Base-by-base conservation (phyloP, 2,797 vertebrate genomes). In the Tadarida brasiliensis region DNA sequence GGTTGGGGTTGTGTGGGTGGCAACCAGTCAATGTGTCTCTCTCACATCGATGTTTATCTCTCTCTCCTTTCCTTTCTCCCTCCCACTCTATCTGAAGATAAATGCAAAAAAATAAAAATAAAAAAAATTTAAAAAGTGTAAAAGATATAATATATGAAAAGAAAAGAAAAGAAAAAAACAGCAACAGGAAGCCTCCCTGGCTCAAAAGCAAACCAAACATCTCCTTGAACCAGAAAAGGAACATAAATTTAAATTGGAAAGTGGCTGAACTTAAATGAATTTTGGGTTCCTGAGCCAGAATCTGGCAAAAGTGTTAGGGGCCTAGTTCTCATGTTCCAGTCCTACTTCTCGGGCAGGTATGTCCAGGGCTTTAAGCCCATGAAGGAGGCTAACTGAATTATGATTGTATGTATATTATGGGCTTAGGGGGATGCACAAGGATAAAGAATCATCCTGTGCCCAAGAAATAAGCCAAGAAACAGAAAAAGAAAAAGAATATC, bases 391-490 rank as follows among this genome's bases (percentile, higher is more conserved):
- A 12, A 3, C 14, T 1, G 59, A 76, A 68, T 35, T 67, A 54
- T 6, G 11, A 24, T 65, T 81, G 77, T 57, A 90, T 90, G 22
- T 14, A 78, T 63, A 85, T 24, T 49, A 16, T 49, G 7, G 26
- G 4, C 28, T 65, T 88, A 44, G 12, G 10, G 5, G 12, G 28
- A 86, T 19, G 11, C 26, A 89, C 5, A 39, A 88, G 30, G 10
- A 73, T 70, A 85, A 87, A 77, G 26, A 76, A 24, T 11, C 7
- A 5, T 80, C 11, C 51, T 90, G 26, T 67, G 11, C 80, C 16
- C 26, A 87, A 91, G 14, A 91, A 51, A 39, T 73, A 87, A 95
- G 2, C 26, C 65, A 96, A 67, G 35, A 44, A 44, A 65, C n/a
- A n/a, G 51, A 44, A 44, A 65, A 65, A n/a, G 51, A 76, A 14